Base-by-base conservation (phyloP, 2,888 invertebrate species). In the Chalcosyrphus nemorum region DNA sequence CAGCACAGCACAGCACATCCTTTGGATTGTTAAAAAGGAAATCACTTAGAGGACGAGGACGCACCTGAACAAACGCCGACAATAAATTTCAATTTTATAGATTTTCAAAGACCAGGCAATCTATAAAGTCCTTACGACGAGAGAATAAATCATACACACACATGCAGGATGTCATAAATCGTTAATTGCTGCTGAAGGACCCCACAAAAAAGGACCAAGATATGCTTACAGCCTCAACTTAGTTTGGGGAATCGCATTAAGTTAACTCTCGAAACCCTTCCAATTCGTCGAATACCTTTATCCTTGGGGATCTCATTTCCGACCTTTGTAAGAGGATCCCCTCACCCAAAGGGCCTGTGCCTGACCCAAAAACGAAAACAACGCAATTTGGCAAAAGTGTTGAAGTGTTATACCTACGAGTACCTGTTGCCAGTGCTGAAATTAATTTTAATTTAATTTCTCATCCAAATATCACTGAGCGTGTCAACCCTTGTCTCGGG, bases 11-110 rank as follows among this genome's bases (percentile, higher is more conserved):
- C 1, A 5, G 2, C 19, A 1, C 17, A 15, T 24, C 6, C 5
- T n/a, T n/a, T n/a, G 4, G 13, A 43, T 27, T 27, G 15, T 61
- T n/a, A 47, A 59, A 50, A 57, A 7, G 13, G 11, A 63, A 70
- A 63, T 57, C 47, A 63, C 63, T 63, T 41, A 41, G 35, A 17
- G n/a, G 11, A 59, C 6, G 11, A 17, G 9, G 19, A n/a, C 27
- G 32, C 35, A 57, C 43, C 4, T 6, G 2, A 29, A 29, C 7
- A 11, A 32, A n/a, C n/a, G n/a, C n/a, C n/a, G n/a, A 13, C 35
- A 63, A 77, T 78, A 78, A 78, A 78, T 71, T 47, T 21, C 6
- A 17, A 47, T 47, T 50, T 78, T 41, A 56, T 57, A 24, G 54
- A 41, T 56, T 71, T 38, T 41, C 47, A 35, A 47, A 47, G 61